phyloP scores from a whole-genome alignment of 2,113 vertebrate genomes.

The Prietella phreatophila region DNA sequence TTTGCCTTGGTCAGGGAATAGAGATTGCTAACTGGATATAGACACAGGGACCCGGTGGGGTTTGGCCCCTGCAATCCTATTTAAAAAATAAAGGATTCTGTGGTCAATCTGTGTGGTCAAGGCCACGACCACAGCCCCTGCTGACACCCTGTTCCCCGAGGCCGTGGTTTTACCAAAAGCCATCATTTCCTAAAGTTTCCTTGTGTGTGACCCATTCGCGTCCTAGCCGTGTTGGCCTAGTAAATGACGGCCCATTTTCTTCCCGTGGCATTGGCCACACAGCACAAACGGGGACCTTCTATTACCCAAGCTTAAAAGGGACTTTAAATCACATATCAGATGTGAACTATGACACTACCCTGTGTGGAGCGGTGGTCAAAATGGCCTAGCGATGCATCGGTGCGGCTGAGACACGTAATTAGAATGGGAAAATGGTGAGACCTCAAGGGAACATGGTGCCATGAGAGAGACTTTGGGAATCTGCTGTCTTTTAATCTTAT shows the following conservation, averaged over 20 bases:
- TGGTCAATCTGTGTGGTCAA: conserved; percentile 63
- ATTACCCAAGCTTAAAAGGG: conserved; percentile 52
- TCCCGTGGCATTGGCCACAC: conserved; percentile 57
- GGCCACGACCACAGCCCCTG: conserved; percentile 62
- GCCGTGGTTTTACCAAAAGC: conserved; percentile 69
- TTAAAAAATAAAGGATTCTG: conserved; percentile 60
- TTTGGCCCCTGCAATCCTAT: conserved; percentile 44
- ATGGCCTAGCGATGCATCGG: conserved; percentile 53
- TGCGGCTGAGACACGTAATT: conserved; percentile 61
- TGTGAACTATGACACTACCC: conserved; percentile 53
- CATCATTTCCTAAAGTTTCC: conserved; percentile 67
- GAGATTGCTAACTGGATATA: conserved; percentile 72
- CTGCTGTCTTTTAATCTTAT: conserved; percentile 61
- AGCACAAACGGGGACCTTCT: conserved; percentile 48
- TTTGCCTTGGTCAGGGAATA: conserved; percentile 62
- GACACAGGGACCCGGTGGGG: conserved; percentile 60
- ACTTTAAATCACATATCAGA: conserved; percentile 56
- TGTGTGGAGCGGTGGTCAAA: conserved; percentile 53
- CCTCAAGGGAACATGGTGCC: conserved; percentile 53
- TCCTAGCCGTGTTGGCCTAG: conserved; percentile 60
- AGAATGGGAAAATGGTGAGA: conserved; percentile 56
- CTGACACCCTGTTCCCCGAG: conserved; percentile 71
- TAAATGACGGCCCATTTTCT: conserved; percentile 61
- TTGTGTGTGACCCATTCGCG: conserved; percentile 60
- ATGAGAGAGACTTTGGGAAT: conserved; percentile 64